phyloP scores from a whole-genome alignment of 2,888 invertebrate genomes.

The Cephus rjabovi region DNA sequence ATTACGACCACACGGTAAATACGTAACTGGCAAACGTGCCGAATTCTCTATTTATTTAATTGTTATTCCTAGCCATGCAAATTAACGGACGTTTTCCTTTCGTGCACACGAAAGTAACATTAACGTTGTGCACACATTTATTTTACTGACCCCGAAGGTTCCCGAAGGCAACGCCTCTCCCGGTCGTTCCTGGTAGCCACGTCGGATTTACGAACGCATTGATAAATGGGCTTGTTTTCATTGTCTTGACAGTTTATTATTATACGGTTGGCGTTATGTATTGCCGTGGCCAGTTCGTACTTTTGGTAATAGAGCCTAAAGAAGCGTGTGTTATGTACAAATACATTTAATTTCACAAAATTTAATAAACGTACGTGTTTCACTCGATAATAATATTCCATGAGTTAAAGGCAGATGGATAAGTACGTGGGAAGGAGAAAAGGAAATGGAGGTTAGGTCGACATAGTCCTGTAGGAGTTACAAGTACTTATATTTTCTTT shows the following conservation, averaged over 20 bases:
- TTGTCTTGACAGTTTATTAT: slow-evolving; percentile 1
- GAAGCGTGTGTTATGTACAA: background rate
- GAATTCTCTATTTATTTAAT: background rate
- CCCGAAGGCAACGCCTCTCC: slow-evolving; percentile 17
- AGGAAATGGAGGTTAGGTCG: background rate
- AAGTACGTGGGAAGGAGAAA: background rate
- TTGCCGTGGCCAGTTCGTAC: background rate
- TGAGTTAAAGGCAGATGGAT: background rate
- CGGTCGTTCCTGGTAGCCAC: slow-evolving; percentile 20
- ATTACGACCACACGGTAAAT: background rate
- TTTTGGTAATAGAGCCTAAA: background rate
- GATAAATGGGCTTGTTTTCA: slow-evolving; percentile 41
- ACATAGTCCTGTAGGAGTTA: background rate
- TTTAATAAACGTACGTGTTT: too few species aligned
- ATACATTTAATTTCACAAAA: too few species aligned
- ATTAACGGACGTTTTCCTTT: too few species aligned
- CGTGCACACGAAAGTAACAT: background rate
- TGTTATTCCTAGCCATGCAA: background rate
- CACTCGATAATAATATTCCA: background rate
- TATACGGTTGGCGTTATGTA: background rate
- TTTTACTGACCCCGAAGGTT: background rate
- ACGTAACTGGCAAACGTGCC: background rate
- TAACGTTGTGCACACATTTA: background rate
- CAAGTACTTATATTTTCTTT: background rate
- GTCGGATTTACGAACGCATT: background rate